These are phyloP conservation scores for Ceratitis capitata DNA, from an alignment of 1,140 invertebrate species.

Conservation along the genomic window DNA sequence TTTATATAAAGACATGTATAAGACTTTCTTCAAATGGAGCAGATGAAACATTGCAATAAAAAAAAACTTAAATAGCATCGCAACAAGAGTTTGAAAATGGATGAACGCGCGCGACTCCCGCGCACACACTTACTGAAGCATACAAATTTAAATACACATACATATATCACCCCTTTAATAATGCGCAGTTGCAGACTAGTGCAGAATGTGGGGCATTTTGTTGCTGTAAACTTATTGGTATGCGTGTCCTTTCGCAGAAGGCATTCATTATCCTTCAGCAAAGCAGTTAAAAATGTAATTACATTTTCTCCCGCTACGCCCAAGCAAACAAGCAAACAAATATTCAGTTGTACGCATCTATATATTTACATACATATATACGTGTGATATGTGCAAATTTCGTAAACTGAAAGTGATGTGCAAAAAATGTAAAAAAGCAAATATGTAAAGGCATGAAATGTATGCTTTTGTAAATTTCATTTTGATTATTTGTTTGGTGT, in stretches of 20 bases:
- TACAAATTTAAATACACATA: no score
- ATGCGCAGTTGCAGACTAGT: not conserved
- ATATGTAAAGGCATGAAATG: not conserved
- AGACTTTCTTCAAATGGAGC: no score
- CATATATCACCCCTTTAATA: no score
- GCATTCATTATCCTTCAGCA: conserved; percentile 34
- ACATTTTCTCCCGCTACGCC: conserved; percentile 1
- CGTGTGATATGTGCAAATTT: not conserved
- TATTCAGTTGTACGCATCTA: not conserved
- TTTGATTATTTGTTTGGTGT: conserved; percentile 22
- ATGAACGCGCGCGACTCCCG: not conserved
- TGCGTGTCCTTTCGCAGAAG: not conserved
- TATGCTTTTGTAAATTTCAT: conserved; percentile 14
- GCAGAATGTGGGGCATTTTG: not conserved
- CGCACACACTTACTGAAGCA: not conserved
- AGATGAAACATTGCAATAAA: no score
- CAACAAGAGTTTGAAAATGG: no score
- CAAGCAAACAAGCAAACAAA: not conserved
- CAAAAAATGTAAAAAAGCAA: not conserved
- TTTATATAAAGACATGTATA: no score
- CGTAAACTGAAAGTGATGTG: not conserved
- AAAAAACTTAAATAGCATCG: no score
- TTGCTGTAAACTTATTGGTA: not conserved
- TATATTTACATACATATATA: not conserved
- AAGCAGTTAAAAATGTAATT: conserved; percentile 36